Base-by-base conservation (phyloP, 2,888 invertebrate genomes). In the Amphipyra tragopoginis region DNA sequence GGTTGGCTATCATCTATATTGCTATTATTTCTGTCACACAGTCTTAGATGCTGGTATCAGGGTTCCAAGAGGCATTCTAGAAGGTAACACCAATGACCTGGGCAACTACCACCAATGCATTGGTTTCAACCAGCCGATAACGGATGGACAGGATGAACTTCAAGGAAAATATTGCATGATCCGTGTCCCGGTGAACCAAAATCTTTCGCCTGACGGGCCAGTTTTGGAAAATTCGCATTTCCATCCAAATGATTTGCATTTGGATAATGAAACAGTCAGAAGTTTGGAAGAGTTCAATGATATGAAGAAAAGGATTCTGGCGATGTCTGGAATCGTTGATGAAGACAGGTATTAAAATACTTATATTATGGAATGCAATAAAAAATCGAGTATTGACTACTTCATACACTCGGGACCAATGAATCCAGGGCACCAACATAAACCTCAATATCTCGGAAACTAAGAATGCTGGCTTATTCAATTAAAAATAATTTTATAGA, bases 141-240 rank as follows among this genome's bases (percentile, higher is more conserved):
- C 68, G 38, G 72, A 71, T 6, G n/a, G n/a, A n/a, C n/a, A n/a
- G n/a, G 67, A 67, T 50, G 49, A 72, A 9, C 77, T 88, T 1
- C 75, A 83, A 69, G 88, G 89, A 6, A 89, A 89, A 64, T 88
- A 85, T 53, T 91, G 91, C 40, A 74, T 87, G 36, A 86, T 88
- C 15, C 43, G 38, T 1, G 72, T 87, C 2, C 85, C 86, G 0
- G 5, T 83, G 34, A 53, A 68, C 9, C 86, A 85, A 67, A 76
- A 55, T 14, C 68, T 72, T 1, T 42, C 77, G 10, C 79, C 78
- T 6, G 43, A 54, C 15, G 64, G 61, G 36, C 44, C 54, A 48
- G 0, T 38, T 42, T 14, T 14, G 33, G 49, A 36, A 2, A 1
- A 5, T 14, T 42, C 49, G 4, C 62, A 47, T 52, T 68, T 76